These are phyloP conservation scores for Holothuria leucospilota DNA, from an alignment of 53 echinoderm and acorn worm genomes.

Conservation along the genomic window DNA sequence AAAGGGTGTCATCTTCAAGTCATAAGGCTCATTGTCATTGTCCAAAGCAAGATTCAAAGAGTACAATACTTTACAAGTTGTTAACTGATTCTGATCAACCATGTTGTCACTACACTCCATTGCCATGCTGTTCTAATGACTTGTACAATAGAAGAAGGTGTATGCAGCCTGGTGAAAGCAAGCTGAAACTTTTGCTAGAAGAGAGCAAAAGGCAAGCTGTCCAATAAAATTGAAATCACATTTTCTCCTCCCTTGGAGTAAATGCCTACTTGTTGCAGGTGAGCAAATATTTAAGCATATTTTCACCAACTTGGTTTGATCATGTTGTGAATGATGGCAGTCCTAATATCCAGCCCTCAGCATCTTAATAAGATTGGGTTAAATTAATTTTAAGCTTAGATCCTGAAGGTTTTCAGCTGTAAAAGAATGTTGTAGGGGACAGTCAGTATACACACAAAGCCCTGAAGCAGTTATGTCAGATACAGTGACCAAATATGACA, in stretches of 20 bases:
- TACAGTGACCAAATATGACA: too few species aligned
- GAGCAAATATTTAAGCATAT: background rate
- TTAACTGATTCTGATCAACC: constrained; percentile 77
- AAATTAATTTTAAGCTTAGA: too few species aligned
- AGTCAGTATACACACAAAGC: too few species aligned
- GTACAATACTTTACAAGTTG: constrained; percentile 89
- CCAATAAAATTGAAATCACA: constrained; percentile 55
- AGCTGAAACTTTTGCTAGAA: constrained; percentile 87
- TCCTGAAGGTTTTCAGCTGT: too few species aligned
- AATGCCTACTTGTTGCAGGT: constrained; percentile 28
- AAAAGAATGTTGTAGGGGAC: too few species aligned
- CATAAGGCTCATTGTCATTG: constrained; percentile 72
- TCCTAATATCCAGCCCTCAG: too few species aligned
- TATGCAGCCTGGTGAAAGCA: constrained; percentile 72
- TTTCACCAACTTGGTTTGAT: background rate
- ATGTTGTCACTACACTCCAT: constrained; percentile 48
- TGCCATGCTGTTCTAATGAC: constrained; percentile 41
- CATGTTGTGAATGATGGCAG: too few species aligned
- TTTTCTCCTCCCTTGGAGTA: background rate
- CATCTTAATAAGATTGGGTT: too few species aligned
- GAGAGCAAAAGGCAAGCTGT: constrained; percentile 90
- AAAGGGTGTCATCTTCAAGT: constrained; percentile 32
- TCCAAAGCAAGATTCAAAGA: constrained; percentile 91
- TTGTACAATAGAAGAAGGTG: constrained; percentile 62
- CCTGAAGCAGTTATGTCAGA: too few species aligned